Evolutionary conservation across 2,797 vertebrate genomes (phyloP).

Genomic region (Basileuterus tristriatus): DNA sequence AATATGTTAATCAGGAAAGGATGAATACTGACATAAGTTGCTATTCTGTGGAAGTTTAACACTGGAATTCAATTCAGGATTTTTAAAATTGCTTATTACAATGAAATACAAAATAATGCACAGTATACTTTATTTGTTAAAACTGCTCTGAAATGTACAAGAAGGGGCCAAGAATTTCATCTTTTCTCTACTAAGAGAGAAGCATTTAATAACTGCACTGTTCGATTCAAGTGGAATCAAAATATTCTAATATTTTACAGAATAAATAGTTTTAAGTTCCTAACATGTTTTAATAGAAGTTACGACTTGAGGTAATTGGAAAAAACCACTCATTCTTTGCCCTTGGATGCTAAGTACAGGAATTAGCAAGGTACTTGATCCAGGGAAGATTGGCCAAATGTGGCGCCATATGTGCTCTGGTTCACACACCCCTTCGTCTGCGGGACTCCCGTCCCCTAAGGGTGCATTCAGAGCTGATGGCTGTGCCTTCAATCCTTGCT

Average conservation of each 20-base stretch:
- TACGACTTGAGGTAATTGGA: too few species aligned
- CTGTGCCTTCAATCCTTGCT: not conserved
- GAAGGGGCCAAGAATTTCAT: not conserved
- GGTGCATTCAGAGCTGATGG: rapidly evolving
- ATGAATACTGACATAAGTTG: not conserved
- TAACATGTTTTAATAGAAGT: not conserved
- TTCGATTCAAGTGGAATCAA: not conserved
- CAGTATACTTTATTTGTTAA: not conserved
- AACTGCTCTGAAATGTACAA: not conserved
- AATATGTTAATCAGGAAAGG: not conserved
- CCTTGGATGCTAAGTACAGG: not conserved
- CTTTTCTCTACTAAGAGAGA: not conserved
- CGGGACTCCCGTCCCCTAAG: too few species aligned
- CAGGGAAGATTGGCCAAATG: not conserved
- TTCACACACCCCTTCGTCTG: rapidly evolving
- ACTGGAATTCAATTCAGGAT: not conserved
- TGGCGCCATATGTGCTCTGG: rapidly evolving
- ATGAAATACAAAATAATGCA: not conserved
- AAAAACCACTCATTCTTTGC: not conserved
- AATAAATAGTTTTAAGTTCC: not conserved
- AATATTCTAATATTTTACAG: not conserved
- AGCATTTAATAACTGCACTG: not conserved
- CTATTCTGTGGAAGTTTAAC: not conserved
- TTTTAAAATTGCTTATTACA: not conserved
- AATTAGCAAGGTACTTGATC: not conserved